Conservation (phyloP, 2,797 vertebrate species). For the Choloepus didactylus region DNA sequence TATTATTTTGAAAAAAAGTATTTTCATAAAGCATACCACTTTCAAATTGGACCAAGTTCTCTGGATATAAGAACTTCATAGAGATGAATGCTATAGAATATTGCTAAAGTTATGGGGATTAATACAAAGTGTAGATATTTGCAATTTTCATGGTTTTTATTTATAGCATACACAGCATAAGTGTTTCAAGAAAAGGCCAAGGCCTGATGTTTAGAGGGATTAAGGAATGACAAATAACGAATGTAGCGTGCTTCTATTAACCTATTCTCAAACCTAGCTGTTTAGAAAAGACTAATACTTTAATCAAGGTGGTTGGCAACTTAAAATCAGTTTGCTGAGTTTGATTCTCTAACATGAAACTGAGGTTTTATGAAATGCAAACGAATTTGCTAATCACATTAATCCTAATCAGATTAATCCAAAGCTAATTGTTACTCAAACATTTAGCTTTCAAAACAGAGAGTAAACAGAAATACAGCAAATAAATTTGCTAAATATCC, state of each 20-base stretch:
- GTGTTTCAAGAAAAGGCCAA: conserved; percentile 31
- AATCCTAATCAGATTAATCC: not conserved
- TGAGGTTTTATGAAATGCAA: conserved; percentile 43
- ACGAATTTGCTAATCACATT: not conserved
- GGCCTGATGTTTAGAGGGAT: not conserved
- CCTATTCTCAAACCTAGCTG: conserved; percentile 9
- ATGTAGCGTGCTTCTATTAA: not conserved
- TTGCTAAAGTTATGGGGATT: not conserved
- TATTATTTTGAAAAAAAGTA: not conserved
- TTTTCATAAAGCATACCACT: not conserved
- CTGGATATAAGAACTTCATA: not conserved
- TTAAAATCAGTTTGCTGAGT: not conserved
- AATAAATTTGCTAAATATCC: not conserved
- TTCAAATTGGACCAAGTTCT: conserved; percentile 20
- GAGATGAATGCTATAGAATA: not conserved
- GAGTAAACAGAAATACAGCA: not conserved
- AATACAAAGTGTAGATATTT: not conserved
- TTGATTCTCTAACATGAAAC: conserved; percentile 23
- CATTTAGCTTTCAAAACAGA: conserved; percentile 55
- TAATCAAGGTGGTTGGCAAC: not conserved
- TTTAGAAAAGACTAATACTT: not conserved
- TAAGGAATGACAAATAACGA: not conserved
- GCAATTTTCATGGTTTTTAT: not conserved
- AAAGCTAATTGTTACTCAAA: conserved; percentile 17
- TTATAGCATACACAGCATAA: no score